These are phyloP conservation scores for Catharus minimus DNA, from an alignment of 2,113 vertebrate species.

Conservation along the genomic window DNA sequence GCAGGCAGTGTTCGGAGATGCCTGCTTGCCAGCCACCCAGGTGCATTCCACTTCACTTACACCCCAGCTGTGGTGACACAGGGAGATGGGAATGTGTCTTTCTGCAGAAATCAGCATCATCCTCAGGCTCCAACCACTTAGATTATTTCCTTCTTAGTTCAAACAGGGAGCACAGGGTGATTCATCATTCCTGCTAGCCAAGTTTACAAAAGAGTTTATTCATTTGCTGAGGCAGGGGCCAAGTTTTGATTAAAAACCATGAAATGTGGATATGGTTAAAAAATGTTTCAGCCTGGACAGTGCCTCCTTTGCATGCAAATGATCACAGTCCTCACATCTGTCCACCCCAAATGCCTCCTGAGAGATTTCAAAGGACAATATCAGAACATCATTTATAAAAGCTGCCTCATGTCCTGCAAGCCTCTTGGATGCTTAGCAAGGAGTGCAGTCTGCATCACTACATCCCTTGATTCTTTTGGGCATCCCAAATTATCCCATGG, in stretches of 20 bases:
- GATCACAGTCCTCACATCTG: neutral
- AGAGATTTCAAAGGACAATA: neutral
- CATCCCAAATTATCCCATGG: neutral
- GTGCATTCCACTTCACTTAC: neutral
- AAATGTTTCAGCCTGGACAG: neutral
- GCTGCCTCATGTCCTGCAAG: neutral
- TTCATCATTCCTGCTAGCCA: neutral
- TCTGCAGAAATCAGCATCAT: neutral
- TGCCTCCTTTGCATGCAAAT: neutral
- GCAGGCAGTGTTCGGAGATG: neutral
- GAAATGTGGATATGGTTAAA: neutral
- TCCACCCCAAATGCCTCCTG: fast-evolving
- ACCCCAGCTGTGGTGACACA: neutral
- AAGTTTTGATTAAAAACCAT: neutral
- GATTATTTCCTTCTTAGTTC: neutral
- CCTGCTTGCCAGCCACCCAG: neutral
- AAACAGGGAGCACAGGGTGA: neutral
- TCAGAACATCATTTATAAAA: neutral
- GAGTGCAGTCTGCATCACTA: neutral
- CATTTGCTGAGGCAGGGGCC: neutral
- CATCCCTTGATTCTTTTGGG: neutral
- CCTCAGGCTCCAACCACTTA: neutral
- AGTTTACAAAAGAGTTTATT: neutral
- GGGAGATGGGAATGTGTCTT: neutral
- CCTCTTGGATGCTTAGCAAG: neutral